Percentiles rank a stretch among this genome's conserved stretches.
phyloP scores from a whole-genome alignment of 2,888 invertebrate genomes.

The Drosophila ezoana region DNA sequence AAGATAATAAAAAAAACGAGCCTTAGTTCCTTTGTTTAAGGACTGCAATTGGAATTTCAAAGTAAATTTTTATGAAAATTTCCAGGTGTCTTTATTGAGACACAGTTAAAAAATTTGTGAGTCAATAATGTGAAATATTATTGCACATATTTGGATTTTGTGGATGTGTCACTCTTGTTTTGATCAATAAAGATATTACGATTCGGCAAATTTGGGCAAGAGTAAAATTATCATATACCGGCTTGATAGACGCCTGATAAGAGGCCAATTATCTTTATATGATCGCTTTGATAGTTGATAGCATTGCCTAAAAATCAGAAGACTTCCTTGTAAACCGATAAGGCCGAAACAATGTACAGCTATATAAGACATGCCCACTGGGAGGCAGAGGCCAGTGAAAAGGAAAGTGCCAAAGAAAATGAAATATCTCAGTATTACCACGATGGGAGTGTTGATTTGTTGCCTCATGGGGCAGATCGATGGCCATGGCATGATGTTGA shows the following conservation, averaged over 20 bases:
- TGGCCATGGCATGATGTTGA: constrained; percentile 86
- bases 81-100: no score
- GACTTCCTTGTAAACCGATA: constrained; percentile 46
- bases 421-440: constrained; percentile 22
- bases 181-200: constrained; percentile 24
- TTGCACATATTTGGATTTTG: constrained; percentile 20
- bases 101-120: constrained; percentile 3
- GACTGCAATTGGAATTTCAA: background rate
- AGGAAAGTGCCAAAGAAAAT: constrained; percentile 33
- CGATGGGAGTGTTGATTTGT: constrained; percentile 3
- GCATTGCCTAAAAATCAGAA: constrained; percentile 31
- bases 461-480: constrained; percentile 24
- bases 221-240: constrained; percentile 32
- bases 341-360: constrained; percentile 29
- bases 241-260: constrained; percentile 19
- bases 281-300: constrained; percentile 14
- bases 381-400: constrained; percentile 24
- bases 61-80: no score
- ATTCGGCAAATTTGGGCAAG: constrained; percentile 30
- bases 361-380: constrained; percentile 53
- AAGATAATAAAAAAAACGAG: background rate
- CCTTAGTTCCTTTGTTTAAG: no score
- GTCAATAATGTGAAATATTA: constrained; percentile 22
- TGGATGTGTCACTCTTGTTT: constrained; percentile 52
- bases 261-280: constrained; percentile 25